Evolutionary conservation across 2,888 invertebrate species (phyloP), one percentile per base, ranked within the genome.

Genomic region (Aricia artaxerxes): DNA sequence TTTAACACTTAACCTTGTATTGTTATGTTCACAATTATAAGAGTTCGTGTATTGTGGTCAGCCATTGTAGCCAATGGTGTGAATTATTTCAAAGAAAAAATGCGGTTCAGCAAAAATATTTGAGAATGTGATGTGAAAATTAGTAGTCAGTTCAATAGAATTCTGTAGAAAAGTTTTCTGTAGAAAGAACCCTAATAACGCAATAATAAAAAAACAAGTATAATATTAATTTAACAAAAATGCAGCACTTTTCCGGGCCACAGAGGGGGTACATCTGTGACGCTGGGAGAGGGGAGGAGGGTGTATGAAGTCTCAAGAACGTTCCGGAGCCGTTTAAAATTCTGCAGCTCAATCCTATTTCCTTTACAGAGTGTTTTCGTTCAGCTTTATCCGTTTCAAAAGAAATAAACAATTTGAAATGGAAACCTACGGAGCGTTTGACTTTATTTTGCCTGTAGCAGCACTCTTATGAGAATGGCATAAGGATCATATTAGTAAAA

Each of bases 311-410:
- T 69, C 69, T 38, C 16, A 9, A 69, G 64, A 69, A 69, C 69
- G 69, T 13, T 69, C 69, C 35, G 11, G 31, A 64, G 69, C 69
- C 69, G 69, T 35, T 69, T 69, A 69, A 69, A 69, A 69, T 69
- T 69, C 69, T 69, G 69, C 69, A 69, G 69, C 69, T 69, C 69
- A 38, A 69, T 69, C 69, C 69, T 69, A 69, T 69, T 69, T 13
- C 69, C 35, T 69, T 69, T 69, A 69, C 69, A 69, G 69, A 69
- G 69, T 69, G 69, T 69, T 69, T 69, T 69, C 35, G 69, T 38
- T 69, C 69, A 69, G 69, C 69, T 69, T 69, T 69, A 69, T 69
- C 69, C 69, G 69, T 69, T 69, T 69, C 35, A 16, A 69, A 69
- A 38, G 69, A 69, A 69, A 69, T 69, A 69, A 69, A 69, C 69